Conservation (phyloP, 2,797 vertebrate genomes). For the Hyperoplus lanceolatus region DNA sequence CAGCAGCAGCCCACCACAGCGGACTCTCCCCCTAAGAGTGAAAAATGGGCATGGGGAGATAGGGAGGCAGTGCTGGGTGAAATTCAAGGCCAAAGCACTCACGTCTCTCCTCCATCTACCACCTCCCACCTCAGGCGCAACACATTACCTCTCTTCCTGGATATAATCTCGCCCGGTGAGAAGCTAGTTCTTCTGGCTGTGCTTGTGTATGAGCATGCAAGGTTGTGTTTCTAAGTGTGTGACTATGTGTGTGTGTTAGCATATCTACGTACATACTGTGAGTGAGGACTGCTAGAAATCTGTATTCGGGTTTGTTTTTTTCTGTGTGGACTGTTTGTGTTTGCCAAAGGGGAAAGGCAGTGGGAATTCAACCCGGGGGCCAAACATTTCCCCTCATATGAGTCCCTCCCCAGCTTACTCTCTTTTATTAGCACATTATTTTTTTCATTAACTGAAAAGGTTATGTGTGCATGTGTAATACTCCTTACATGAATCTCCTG, state of each 20-base stretch:
- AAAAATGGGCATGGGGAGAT: conserved; percentile 72
- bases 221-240: conserved; percentile 44
- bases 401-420: conserved; percentile 66
- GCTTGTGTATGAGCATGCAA: conserved; percentile 5
- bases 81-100: conserved; percentile 81
- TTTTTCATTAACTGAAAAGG: conserved; percentile 84
- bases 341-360: conserved; percentile 47
- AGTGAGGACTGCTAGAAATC: conserved; percentile 20
- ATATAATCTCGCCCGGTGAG: conserved; percentile 69
- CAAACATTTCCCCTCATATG: conserved; percentile 40
- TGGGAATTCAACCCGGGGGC: conserved; percentile 42
- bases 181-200: conserved; percentile 44
- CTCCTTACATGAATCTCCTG: conserved; percentile 56
- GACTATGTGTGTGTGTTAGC: conserved; percentile 25
- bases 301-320: conserved; percentile 37
- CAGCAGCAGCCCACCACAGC: conserved; percentile 36
- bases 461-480: conserved; percentile 78
- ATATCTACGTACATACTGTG: conserved; percentile 31
- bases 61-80: conserved; percentile 71
- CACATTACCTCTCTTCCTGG: conserved; percentile 69
- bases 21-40: conserved; percentile 63
- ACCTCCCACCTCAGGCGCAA: conserved; percentile 68
- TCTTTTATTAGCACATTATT: conserved; percentile 77
- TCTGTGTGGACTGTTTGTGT: conserved; percentile 30
- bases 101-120: conserved; percentile 69